Evolutionary conservation across 2,113 vertebrate genomes (phyloP).

Genomic region (Pluvianellus socialis): DNA sequence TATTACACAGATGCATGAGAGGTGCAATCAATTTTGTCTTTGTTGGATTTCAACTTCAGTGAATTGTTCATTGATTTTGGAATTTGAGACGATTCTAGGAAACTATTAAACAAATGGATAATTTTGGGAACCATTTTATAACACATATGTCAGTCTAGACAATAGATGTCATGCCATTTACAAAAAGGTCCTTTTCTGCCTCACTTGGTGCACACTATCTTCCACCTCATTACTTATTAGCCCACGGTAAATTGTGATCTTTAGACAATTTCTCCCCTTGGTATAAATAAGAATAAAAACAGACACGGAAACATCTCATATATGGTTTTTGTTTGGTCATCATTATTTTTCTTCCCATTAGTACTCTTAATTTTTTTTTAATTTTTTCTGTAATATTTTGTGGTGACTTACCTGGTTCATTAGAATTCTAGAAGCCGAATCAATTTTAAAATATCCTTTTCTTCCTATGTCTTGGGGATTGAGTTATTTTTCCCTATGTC

Average conservation of each 20-base stretch:
- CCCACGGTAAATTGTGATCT: not conserved
- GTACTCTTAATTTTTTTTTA: not conserved
- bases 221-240: not conserved
- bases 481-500: not conserved
- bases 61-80: conserved; percentile 58
- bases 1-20: conserved; percentile 24
- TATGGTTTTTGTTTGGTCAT: fast-evolving
- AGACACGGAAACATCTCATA: not conserved
- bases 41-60: conserved; percentile 22
- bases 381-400: not conserved
- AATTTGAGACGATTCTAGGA: conserved; percentile 50
- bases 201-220: not conserved
- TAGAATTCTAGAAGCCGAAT: not conserved
- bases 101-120: conserved; percentile 37
- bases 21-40: conserved; percentile 38
- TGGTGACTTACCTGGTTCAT: not conserved
- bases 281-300: not conserved
- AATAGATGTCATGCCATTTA: not conserved
- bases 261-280: not conserved
- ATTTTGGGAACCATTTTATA: conserved; percentile 18
- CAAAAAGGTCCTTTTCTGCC: not conserved
- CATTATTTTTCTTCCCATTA: not conserved
- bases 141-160: not conserved
- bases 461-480: not conserved
- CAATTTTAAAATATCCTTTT: not conserved